Evolutionary conservation across 2,888 invertebrate genomes (phyloP).

Genomic region (Sicus ferrugineus): DNA sequence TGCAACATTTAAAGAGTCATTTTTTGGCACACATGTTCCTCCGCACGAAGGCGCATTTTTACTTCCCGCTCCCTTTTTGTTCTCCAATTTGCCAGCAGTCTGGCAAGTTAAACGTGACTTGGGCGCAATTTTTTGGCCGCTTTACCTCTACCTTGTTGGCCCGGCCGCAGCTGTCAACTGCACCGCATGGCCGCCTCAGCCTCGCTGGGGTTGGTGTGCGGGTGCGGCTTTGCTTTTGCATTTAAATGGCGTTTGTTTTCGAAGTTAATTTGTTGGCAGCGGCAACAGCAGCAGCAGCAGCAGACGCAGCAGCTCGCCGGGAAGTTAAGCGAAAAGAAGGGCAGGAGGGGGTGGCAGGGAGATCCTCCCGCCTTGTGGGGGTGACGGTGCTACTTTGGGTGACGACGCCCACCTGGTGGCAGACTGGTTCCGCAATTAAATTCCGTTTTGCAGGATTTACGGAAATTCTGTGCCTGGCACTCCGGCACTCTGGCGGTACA

Average conservation of each 20-base stretch:
- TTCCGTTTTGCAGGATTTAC: background rate
- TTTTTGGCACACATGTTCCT: conserved; percentile 8
- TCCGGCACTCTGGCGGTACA: too few relatives aligned
- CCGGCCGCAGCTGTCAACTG: background rate
- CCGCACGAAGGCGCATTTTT: background rate
- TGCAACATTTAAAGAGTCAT: background rate
- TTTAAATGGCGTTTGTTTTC: conserved; percentile 18
- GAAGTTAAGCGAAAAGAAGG: background rate
- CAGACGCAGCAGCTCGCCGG: too few relatives aligned
- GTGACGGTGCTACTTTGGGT: background rate
- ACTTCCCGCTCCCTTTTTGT: too few relatives aligned
- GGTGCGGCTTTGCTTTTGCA: conserved; percentile 19
- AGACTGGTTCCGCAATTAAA: background rate
- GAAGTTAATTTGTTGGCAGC: conserved; percentile 19
- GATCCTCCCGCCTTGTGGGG: background rate
- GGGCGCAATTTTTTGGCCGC: conserved; percentile 16
- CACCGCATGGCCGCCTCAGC: background rate
- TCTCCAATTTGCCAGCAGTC: conserved; percentile 15
- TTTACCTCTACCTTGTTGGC: conserved; percentile 3
- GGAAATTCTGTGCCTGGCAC: background rate
- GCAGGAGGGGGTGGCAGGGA: background rate
- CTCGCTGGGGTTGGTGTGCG: background rate
- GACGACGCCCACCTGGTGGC: too few relatives aligned
- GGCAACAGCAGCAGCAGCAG: background rate
- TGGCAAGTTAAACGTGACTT: conserved; percentile 24